Base-by-base conservation (phyloP, 2,888 invertebrate species). In the Aethes cnicana region DNA sequence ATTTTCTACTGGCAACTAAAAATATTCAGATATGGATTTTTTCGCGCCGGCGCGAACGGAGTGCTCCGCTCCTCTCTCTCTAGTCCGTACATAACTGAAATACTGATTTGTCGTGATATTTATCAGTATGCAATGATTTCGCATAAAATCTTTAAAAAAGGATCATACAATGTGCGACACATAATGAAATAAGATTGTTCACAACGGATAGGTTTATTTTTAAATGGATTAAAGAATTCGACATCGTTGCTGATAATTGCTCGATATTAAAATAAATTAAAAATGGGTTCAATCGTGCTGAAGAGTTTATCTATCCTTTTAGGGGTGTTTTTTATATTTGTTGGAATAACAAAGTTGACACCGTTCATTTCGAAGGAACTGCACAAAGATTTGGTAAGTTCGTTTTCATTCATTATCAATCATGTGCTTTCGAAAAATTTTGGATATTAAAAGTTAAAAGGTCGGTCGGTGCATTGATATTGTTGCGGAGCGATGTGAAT, bases 321-420 rank as follows among this genome's bases (percentile, higher is more conserved):
- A 75, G 98, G 98, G 56, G 90, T 98, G 68, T 98, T 98, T 90
- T 98, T 98, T 83, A 94, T 98, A 73, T 97, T 98, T 80, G 96
- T 98, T 62, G 98, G 98, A 53, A 94, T 95, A 53, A 94, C 98
- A 74, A 98, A 98, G 90, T 86, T 98, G 58, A 95, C 97, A 57
- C 97, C 97, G 61, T 93, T 95, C 68, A 93, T 98, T 62, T 98
- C 97, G 69, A 96, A 96, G 91, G 98, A 98, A 85, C 92, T 98
- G 58, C 98, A 98, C 83, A 97, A 96, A 91, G 98, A 98, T 90
- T 92, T 98, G 94, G 98, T 98, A 86, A 94, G 95, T 78, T 18
- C 12, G 32, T 39, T 32, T 48, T 43, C 18, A 42, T 48, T 18
- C 50, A 49, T 33, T 43, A 57, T 53, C 55, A 54, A 56, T 58